A percentile compares a stretch with the other conserved stretches of the same genome.
These are phyloP conservation scores for Tinamus guttatus DNA, from an alignment of 2,113 vertebrate genomes.

Conservation along the genomic window DNA sequence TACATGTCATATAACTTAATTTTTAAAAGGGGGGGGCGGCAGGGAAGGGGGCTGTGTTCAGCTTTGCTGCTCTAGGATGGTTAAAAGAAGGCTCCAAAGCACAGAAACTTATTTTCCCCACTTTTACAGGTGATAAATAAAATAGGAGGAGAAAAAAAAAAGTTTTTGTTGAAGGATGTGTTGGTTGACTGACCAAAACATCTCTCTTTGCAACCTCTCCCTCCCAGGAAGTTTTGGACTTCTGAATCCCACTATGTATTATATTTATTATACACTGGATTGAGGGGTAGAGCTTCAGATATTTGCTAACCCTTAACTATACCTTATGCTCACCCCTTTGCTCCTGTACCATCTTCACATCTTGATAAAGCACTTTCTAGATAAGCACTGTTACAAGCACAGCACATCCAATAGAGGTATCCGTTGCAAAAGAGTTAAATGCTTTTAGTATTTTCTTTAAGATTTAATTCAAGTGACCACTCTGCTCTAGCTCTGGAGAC, in stretches of 20 bases:
- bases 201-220: too few species aligned
- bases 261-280: neutral
- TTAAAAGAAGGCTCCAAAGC: neutral
- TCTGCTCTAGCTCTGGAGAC: neutral
- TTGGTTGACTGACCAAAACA: neutral
- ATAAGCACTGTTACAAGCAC: accelerated
- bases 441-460: neutral
- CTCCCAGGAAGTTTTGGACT: neutral
- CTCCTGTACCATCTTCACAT: neutral
- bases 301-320: neutral
- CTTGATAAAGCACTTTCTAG: neutral
- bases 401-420: neutral
- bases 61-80: neutral
- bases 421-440: neutral
- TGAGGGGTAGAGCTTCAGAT: neutral
- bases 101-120: neutral
- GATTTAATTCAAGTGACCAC: neutral
- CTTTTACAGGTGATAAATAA: too few species aligned
- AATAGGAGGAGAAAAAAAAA: too few species aligned
- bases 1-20: neutral
- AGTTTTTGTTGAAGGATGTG: neutral
- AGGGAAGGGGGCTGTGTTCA: accelerated
- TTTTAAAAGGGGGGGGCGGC: too few species aligned
- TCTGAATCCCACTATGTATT: neutral
- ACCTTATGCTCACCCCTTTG: neutral